Base-by-base conservation (phyloP, 2,888 invertebrate genomes). In the Timandra comae region DNA sequence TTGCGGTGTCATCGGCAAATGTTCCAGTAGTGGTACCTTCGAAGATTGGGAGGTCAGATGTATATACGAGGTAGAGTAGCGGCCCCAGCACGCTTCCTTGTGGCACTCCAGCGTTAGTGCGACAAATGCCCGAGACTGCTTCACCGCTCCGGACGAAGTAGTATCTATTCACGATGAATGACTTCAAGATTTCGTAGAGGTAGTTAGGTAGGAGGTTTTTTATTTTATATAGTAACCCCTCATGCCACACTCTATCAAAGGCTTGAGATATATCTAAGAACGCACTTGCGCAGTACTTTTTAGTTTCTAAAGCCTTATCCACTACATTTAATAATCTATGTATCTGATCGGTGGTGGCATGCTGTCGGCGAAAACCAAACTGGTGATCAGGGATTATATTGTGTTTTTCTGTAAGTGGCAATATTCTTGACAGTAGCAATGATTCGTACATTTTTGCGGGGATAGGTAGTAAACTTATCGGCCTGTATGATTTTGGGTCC, bases 241-340 rank as follows among this genome's bases (percentile, higher is more conserved):
- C 13, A 22, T 49, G 49, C 43, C 43, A 46, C 1, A 57, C 56
- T 24, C 38, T 50, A 29, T 58, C 54, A 30, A 57, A 58, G 3
- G 35, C 40, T 19, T 36, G 35, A 13, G 29, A 24, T 8, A 33
- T 30, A 12, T 33, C 33, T 7, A 40, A 7, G 10, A 35, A 35
- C 2, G 27, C 20, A 19, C 34, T 31, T n/a, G 34, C 30, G 20
- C 32, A 33, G 7, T 27, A 35, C 16, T 20, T 8, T 27, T 30
- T 38, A 2, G 30, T 13, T 30, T 33, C 31, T 4, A 36, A 28
- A 9, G 9, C 3, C n/a, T 21, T 20, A 7, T 28, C 28, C 6
- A 33, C 33, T 10, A 6, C 11, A 19, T 38, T 27, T 3, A 19
- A 5, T 8, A 30, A 9, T 7, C 33, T 26, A 20, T 30, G 33